Conservation (phyloP, 2,888 invertebrate genomes). For the Drosophila antonietae region DNA sequence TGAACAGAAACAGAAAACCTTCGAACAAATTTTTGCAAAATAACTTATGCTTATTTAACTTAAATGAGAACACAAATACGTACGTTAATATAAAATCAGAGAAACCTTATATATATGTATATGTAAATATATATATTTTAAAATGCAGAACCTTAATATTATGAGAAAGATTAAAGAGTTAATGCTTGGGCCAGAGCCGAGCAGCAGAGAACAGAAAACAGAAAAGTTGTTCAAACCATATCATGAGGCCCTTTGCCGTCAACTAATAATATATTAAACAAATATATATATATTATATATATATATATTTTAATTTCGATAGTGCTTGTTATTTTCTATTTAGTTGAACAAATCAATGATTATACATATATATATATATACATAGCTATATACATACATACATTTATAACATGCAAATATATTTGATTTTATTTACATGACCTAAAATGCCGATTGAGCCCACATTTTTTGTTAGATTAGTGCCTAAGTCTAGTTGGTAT, state of each 20-base stretch:
- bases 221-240: conserved; percentile 58
- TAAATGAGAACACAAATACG: conserved; percentile 64
- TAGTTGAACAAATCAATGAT: conserved; percentile 59
- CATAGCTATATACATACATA: conserved; percentile 32
- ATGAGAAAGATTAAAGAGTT: conserved; percentile 19
- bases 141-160: conserved; percentile 23
- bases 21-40: conserved; percentile 68
- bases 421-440: conserved; percentile 30
- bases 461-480: conserved; percentile 77
- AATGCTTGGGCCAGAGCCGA: conserved; percentile 20
- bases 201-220: conserved; percentile 29
- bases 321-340: conserved; percentile 77
- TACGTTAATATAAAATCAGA: conserved; percentile 60
- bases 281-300: conserved; percentile 43
- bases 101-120: conserved; percentile 33
- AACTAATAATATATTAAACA: conserved; percentile 29
- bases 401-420: conserved; percentile 30
- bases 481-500: conserved; percentile 75
- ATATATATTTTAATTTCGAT: conserved; percentile 49
- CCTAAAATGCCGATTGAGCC: conserved; percentile 48
- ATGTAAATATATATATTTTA: conserved; percentile 15
- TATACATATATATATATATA: conserved; percentile 11
- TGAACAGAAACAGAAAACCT: conserved; percentile 37
- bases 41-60: conserved; percentile 65
- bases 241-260: conserved; percentile 57